Evolutionary conservation across 2,113 vertebrate species (phyloP).

Genomic region (Eira barbara): DNA sequence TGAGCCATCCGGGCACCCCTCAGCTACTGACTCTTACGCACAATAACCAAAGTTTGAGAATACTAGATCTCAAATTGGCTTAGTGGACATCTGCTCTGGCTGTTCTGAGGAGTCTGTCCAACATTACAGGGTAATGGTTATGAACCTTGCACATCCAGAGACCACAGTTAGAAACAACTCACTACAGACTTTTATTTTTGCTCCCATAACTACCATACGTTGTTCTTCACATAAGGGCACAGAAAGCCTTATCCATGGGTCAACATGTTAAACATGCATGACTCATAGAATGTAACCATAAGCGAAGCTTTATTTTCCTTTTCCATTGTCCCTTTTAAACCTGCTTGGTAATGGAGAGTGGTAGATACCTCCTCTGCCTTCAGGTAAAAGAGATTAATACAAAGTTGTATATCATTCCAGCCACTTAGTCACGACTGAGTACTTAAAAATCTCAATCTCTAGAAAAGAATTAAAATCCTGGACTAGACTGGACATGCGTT

Average conservation of each 20-base stretch:
- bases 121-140: not conserved
- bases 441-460: not conserved
- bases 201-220: not conserved
- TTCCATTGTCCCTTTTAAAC: not conserved
- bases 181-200: not conserved
- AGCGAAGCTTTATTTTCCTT: constrained; percentile 12
- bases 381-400: not conserved
- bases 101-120: not conserved
- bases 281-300: not conserved
- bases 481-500: not conserved
- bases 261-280: not conserved
- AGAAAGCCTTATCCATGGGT: not conserved
- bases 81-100: not conserved
- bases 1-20: not conserved
- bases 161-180: not conserved
- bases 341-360: not conserved
- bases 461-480: not conserved
- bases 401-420: not conserved
- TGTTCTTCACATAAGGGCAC: not conserved
- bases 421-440: not conserved
- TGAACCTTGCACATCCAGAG: not conserved
- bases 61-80: not conserved
- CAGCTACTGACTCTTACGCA: not conserved
- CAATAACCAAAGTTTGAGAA: not conserved
- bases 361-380: not conserved